phyloP scores from a whole-genome alignment of 2,113 vertebrate species.

The Panthera tigris region DNA sequence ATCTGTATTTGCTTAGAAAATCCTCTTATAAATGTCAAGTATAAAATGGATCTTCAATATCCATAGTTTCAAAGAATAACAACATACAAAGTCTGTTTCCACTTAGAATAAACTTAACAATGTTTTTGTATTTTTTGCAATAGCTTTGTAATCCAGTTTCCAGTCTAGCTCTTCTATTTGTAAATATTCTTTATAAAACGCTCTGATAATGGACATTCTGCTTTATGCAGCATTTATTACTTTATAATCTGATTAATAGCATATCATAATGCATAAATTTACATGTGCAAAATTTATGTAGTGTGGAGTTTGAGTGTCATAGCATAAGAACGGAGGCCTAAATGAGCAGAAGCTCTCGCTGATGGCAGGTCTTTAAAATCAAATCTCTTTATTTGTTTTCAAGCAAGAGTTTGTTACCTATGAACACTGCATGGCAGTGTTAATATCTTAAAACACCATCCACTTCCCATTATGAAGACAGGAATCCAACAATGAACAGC shows the following conservation, averaged over 20 bases:
- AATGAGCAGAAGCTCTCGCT: constrained; percentile 69
- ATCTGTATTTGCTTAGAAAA: constrained; percentile 1
- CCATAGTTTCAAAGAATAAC: constrained; percentile 13
- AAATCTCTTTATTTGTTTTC: constrained; percentile 42
- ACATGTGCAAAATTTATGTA: constrained; percentile 82
- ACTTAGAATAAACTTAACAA: constrained; percentile 29
- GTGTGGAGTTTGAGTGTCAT: constrained; percentile 77
- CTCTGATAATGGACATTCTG: constrained; percentile 71
- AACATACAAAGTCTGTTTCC: background rate
- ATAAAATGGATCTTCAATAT: background rate
- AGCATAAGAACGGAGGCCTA: constrained; percentile 63
- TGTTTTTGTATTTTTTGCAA: constrained; percentile 43
- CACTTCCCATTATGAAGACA: background rate
- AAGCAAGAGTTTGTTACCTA: constrained; percentile 65
- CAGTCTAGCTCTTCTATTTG: constrained; percentile 32
- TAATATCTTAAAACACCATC: constrained; percentile 38
- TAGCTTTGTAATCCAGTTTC: constrained; percentile 42
- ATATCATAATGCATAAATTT: constrained; percentile 78
- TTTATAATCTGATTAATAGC: constrained; percentile 85
- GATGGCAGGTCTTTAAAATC: constrained; percentile 73
- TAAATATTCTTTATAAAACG: constrained; percentile 73
- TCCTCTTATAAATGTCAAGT: background rate
- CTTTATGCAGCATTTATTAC: constrained; percentile 82
- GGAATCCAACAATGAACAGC: constrained; percentile 20
- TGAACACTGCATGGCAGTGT: constrained; percentile 36